Conservation (phyloP, 1,140 invertebrate species). For the Hylaeus volcanicus region DNA sequence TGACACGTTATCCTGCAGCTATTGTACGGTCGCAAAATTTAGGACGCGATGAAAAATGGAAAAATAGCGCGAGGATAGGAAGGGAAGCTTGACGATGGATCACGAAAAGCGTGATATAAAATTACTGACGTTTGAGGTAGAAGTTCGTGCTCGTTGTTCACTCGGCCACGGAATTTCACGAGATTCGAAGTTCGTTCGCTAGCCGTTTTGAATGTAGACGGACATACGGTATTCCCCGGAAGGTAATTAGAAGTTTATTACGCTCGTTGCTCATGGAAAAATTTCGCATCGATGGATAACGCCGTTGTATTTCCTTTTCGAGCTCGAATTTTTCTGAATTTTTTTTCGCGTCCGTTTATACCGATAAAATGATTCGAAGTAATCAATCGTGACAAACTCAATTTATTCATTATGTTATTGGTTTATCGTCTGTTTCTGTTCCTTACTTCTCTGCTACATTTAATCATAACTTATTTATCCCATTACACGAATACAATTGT, state of each 20-base stretch:
- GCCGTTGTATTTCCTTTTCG: not conserved
- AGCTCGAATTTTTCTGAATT: not conserved
- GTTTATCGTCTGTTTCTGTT: not conserved
- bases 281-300: slow-evolving; percentile 11
- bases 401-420: not conserved
- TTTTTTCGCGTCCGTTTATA: not conserved
- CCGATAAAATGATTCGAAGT: not conserved
- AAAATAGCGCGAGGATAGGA: no score
- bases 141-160: slow-evolving; percentile 7
- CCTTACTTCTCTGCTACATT: not conserved
- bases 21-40: no score
- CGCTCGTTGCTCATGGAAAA: slow-evolving; percentile 14
- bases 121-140: not conserved
- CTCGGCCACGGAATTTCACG: slow-evolving; percentile 12
- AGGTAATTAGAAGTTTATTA: slow-evolving; percentile 53
- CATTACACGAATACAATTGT: not conserved
- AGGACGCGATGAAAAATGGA: no score
- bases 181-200: slow-evolving; percentile 10
- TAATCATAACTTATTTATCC: not conserved
- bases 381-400: not conserved
- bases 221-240: slow-evolving; percentile 15
- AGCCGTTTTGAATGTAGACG: slow-evolving; percentile 3
- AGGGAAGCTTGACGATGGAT: no score
- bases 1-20: no score
- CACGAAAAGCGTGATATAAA: not conserved